Evolutionary conservation across 2,888 invertebrate species (phyloP), one percentile per base, ranked within the genome.

Genomic region (Pseudanteris insignis): DNA sequence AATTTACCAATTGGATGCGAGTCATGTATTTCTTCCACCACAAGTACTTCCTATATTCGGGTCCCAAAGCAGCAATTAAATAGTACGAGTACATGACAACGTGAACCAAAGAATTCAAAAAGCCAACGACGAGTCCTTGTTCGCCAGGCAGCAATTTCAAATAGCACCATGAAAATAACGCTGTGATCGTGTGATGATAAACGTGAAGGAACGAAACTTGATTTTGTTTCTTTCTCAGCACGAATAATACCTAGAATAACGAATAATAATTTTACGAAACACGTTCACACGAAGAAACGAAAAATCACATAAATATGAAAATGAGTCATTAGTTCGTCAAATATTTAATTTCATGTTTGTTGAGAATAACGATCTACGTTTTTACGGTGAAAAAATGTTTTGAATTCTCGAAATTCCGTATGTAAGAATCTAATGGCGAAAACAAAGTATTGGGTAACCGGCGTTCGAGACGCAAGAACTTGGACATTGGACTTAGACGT

Each of bases 1-100:
- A n/a, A n/a, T n/a, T 62, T 76, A 90, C 91, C 84, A 92, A 80
- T 79, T 93, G 92, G 69, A 92, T 84, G 58, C 84, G 84, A 0
- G 92, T 92, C 82, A 93, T 88, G 74, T 92, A 89, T 68, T 88
- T 89, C 78, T 92, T 93, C 92, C 92, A 92, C 86, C 89, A 90
- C 34, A 92, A 81, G 76, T 89, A 91, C 71, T 89, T 89, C 57
- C 86, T 86, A 64, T 88, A 86, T 14, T 84, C 77, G 0, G 91
- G 91, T 8, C 92, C 92, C 58, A 91, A 79, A 0, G 90, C 90
- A 0, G 92, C 84, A 73, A 92, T 77, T 28, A 89, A 85, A 69
- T 92, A 92, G 73, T 92, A 92, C 0, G 86, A 82, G 74, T 92
- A 92, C 92, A 93, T 92, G 65, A 92, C 83, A 0, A 91, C 85